phyloP scores from a whole-genome alignment of 1,140 invertebrate genomes.

The Aphidius ervi region DNA sequence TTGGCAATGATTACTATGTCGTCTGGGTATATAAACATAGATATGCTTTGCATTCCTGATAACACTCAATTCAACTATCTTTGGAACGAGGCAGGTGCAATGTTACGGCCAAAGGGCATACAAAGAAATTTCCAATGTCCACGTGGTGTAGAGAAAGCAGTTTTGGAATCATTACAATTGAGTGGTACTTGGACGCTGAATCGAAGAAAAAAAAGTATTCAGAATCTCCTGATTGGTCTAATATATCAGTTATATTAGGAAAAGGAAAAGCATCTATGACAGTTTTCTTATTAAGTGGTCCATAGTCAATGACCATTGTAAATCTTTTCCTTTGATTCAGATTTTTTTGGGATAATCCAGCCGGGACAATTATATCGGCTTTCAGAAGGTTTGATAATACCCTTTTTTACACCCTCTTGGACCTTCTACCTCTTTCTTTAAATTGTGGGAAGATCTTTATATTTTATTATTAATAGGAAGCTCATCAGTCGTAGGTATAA shows the following conservation, averaged over 20 bases:
- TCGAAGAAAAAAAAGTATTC: neutral
- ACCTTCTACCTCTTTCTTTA: constrained; percentile 5
- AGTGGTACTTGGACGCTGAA: neutral
- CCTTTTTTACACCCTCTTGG: neutral
- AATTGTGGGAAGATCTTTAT: neutral
- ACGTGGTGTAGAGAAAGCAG: constrained; percentile 4
- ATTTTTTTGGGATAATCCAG: neutral
- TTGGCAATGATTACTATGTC: constrained; percentile 10
- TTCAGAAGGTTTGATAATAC: neutral
- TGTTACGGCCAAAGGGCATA: constrained; percentile 1
- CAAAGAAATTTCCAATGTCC: neutral
- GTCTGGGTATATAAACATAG: constrained; percentile 3
- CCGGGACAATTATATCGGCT: no score
- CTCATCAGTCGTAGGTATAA: constrained; percentile 7
- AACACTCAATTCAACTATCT: neutral
- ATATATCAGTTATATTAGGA: neutral
- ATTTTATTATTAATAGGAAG: neutral
- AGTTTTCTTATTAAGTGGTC: no score
- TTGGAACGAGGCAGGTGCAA: neutral
- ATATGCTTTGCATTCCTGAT: neutral
- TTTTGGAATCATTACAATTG: constrained; percentile 4
- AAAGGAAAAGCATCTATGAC: neutral
- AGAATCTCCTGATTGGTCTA: neutral
- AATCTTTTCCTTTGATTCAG: neutral
- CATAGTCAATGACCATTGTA: neutral